These are phyloP conservation scores for Nothobranchius furzeri DNA, from an alignment of 2,113 vertebrate species.

Conservation along the genomic window DNA sequence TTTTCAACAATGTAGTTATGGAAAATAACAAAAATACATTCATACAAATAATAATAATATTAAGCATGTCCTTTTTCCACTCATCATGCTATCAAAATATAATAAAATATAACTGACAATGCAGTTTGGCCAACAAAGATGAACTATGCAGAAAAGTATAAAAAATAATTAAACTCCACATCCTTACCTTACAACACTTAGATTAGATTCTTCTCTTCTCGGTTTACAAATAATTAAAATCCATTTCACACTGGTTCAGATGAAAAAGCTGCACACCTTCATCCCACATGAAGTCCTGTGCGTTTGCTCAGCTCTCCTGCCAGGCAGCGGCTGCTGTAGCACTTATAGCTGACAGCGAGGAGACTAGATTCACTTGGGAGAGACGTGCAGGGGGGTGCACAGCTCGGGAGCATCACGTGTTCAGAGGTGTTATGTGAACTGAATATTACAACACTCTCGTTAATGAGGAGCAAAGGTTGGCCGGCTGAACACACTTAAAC, in stretches of 20 bases:
- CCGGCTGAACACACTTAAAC: not conserved
- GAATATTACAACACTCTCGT: not conserved
- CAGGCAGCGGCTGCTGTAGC: constrained; percentile 20
- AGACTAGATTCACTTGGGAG: constrained; percentile 14
- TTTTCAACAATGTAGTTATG: not conserved
- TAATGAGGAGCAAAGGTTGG: not conserved
- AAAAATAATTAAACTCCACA: not conserved
- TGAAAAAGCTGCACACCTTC: not conserved
- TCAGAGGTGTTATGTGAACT: constrained; percentile 11
- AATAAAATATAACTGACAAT: not conserved
- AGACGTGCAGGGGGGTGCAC: constrained; percentile 27
- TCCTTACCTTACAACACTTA: constrained; percentile 48
- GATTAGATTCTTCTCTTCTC: not conserved
- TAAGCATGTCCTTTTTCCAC: not conserved
- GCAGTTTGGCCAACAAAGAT: not conserved
- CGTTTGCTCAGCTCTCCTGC: constrained; percentile 10
- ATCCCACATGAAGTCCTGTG: constrained; percentile 4
- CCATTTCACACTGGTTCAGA: constrained; percentile 23
- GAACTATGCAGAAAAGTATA: not conserved
- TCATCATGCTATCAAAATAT: not conserved
- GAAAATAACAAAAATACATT: not conserved
- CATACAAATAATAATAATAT: not conserved
- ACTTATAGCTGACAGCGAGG: constrained; percentile 26
- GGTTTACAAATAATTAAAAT: not conserved
- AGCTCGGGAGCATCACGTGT: not conserved